phyloP scores from a whole-genome alignment of 2,797 vertebrate genomes.

The Jordanella pulchra region DNA sequence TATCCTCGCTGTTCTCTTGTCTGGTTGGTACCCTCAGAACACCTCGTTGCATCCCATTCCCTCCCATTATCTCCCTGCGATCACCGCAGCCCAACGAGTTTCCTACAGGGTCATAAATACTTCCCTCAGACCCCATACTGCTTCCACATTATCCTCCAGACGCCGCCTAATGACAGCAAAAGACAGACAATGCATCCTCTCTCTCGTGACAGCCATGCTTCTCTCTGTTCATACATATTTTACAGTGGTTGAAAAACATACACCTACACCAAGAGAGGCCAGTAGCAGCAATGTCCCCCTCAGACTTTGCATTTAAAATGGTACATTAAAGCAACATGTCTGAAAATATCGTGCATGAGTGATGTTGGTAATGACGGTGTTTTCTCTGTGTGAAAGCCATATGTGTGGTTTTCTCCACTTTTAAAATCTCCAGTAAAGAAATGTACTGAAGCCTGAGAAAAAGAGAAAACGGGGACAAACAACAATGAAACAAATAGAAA shows the following conservation, averaged over 20 bases:
- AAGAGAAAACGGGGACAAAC: slow-evolving; percentile 24
- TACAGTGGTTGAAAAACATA: slow-evolving; percentile 65
- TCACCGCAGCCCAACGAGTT: slow-evolving; percentile 93
- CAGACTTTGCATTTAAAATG: slow-evolving; percentile 80
- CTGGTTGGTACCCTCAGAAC: slow-evolving; percentile 94
- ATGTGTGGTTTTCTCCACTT: slow-evolving; percentile 67
- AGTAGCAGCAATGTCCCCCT: slow-evolving; percentile 41
- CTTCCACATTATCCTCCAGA: slow-evolving; percentile 93
- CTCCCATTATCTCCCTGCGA: slow-evolving; percentile 94
- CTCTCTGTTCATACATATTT: slow-evolving; percentile 70
- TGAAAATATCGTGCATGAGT: slow-evolving; percentile 72
- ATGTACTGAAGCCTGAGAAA: slow-evolving; percentile 31
- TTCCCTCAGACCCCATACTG: slow-evolving; percentile 92
- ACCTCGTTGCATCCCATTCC: slow-evolving; percentile 95
- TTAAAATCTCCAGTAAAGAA: slow-evolving; percentile 58
- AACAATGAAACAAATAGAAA: slow-evolving; percentile 10
- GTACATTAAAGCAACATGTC: slow-evolving; percentile 82
- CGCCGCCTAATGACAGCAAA: slow-evolving; percentile 88
- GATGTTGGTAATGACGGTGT: slow-evolving; percentile 78
- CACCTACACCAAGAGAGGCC: slow-evolving; percentile 61
- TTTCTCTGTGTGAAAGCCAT: slow-evolving; percentile 74
- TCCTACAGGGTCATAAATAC: slow-evolving; percentile 94
- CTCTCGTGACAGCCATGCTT: slow-evolving; percentile 67
- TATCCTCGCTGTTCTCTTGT: slow-evolving; percentile 95
- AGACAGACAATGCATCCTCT: slow-evolving; percentile 83